phyloP scores from a whole-genome alignment of 2,888 invertebrate genomes.

The Melinopterus prodromus region DNA sequence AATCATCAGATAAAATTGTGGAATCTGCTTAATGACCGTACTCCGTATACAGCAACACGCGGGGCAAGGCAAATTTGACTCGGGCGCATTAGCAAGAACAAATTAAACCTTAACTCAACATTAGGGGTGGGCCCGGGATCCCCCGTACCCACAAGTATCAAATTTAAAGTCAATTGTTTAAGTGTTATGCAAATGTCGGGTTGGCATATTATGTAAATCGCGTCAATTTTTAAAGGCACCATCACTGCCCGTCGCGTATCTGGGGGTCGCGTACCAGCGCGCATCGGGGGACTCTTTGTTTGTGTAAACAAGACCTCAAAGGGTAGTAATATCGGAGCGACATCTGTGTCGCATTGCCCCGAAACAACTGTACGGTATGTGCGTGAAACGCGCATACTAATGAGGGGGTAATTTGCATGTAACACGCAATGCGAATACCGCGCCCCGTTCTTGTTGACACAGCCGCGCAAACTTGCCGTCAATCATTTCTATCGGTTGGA shows the following conservation, averaged over 20 bases:
- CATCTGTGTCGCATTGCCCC: slow-evolving; percentile 54
- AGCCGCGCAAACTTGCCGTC: slow-evolving; percentile 55
- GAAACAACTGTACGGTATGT: slow-evolving; percentile 51
- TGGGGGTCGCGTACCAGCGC: slow-evolving; percentile 21
- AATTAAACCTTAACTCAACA: background rate
- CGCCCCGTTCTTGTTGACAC: slow-evolving; percentile 54
- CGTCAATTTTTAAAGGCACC: slow-evolving; percentile 22
- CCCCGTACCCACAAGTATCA: slow-evolving; percentile 23
- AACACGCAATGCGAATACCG: slow-evolving; percentile 59
- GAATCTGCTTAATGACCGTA: too few relatives aligned
- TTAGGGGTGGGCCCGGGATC: background rate
- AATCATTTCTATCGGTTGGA: slow-evolving; percentile 47
- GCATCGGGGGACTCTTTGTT: slow-evolving; percentile 55
- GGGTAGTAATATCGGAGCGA: slow-evolving; percentile 50
- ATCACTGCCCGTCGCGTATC: background rate
- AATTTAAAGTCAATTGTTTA: slow-evolving; percentile 22
- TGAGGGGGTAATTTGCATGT: slow-evolving; percentile 60
- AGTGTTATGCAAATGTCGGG: slow-evolving; percentile 27
- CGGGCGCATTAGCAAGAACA: background rate
- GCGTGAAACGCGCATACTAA: slow-evolving; percentile 60
- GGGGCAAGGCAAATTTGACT: too few relatives aligned
- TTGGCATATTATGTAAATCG: slow-evolving; percentile 21
- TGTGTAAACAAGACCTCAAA: slow-evolving; percentile 57
- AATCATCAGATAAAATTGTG: too few relatives aligned
- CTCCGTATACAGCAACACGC: too few relatives aligned